Percentiles rank a stretch among this genome's conserved stretches.
Conservation (phyloP, 2,888 invertebrate genomes). For the Thera obeliscata region DNA sequence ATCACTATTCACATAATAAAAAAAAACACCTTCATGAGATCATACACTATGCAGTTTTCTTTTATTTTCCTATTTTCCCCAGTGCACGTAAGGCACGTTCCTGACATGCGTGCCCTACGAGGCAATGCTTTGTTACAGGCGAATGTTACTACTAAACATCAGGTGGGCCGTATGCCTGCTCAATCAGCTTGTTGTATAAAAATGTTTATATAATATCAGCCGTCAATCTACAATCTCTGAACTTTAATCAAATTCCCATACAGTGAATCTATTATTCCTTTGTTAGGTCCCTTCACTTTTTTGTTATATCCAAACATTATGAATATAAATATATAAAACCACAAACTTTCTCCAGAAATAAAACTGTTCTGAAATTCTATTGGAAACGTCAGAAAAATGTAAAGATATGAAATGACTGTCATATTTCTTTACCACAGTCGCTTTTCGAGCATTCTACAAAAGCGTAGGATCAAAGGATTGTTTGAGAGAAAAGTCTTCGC, state of each 20-base stretch:
- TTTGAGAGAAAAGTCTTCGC: conserved; percentile 37
- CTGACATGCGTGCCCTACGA: no score
- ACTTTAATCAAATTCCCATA: background rate
- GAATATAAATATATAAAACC: conserved; percentile 32
- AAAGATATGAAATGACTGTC: conserved; percentile 47
- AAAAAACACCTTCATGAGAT: no score
- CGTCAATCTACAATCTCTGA: background rate
- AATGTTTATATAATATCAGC: background rate
- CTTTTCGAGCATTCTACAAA: conserved; percentile 36
- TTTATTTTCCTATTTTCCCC: no score
- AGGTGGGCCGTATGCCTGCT: no score
- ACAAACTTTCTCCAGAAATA: conserved; percentile 20
- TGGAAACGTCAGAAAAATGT: conserved; percentile 43
- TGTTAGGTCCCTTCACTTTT: background rate
- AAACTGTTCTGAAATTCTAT: conserved; percentile 42
- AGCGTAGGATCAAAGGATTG: conserved; percentile 45
- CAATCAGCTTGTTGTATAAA: no score
- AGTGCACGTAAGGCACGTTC: no score
- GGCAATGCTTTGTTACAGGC: no score
- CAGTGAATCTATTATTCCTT: background rate
- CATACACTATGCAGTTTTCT: no score
- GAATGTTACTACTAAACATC: no score
- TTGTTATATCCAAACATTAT: conserved; percentile 6
- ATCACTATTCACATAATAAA: no score
- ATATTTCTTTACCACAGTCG: conserved; percentile 45